phyloP scores from a whole-genome alignment of 2,113 vertebrate genomes.

The Empidonax alnorum region DNA sequence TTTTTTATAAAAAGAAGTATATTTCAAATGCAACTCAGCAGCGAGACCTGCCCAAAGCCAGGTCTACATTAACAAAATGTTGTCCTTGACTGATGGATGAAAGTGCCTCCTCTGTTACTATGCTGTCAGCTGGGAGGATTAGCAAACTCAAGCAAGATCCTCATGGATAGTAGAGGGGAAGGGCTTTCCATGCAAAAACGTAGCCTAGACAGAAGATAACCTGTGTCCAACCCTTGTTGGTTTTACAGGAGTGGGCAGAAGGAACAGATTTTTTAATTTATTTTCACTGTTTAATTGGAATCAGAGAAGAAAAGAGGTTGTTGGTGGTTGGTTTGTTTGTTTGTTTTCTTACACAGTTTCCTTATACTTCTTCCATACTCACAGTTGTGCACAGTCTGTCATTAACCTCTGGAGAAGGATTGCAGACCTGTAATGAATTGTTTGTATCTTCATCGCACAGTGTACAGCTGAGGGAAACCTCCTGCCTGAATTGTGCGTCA shows the following conservation, averaged over 20 bases:
- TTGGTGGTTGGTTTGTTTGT: background rate
- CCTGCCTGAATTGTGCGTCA: background rate
- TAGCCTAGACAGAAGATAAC: background rate
- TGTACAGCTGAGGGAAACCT: background rate
- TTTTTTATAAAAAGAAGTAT: background rate
- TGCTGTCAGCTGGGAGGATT: background rate
- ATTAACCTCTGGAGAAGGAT: background rate
- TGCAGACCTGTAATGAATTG: background rate
- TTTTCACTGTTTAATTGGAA: background rate
- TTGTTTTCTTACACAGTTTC: background rate
- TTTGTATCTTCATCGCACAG: background rate
- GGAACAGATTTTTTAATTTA: background rate
- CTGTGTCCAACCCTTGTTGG: background rate
- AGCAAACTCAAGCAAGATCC: background rate
- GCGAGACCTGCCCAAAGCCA: background rate
- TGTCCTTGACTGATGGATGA: background rate
- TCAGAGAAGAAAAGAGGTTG: background rate
- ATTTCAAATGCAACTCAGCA: background rate
- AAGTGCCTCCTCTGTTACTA: background rate
- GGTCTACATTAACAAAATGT: background rate
- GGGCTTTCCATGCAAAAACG: background rate
- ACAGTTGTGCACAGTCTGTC: background rate
- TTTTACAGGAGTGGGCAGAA: background rate
- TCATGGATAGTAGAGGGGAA: background rate
- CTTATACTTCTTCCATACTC: background rate